Percentiles rank a stretch among this genome's conserved stretches.
Conservation (phyloP, 2,113 vertebrate genomes). For the Ia io region DNA sequence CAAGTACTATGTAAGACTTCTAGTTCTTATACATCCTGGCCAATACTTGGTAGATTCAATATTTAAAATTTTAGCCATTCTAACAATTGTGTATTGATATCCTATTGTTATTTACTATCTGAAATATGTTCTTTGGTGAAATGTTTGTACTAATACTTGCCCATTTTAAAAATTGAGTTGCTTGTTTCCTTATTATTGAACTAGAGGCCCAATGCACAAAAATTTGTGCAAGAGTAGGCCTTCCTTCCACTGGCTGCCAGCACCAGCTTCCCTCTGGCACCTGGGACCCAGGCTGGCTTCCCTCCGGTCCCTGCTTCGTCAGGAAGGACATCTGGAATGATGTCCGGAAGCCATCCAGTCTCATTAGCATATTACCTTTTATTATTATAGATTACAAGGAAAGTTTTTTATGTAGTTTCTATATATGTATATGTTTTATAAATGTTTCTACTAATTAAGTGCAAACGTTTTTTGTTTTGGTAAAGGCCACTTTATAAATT, state of each 20-base stretch:
- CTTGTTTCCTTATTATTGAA: not conserved
- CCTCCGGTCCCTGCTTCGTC: no score
- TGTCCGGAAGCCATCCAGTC: no score
- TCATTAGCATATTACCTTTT: no score
- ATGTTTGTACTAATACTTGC: not conserved
- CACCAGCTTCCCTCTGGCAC: no score
- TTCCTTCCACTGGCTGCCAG: no score
- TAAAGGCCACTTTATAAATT: not conserved
- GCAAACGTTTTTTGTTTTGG: not conserved
- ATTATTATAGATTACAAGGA: not conserved
- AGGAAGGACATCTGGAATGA: no score
- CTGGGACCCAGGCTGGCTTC: no score
- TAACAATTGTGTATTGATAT: no score
- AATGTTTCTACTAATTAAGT: not conserved
- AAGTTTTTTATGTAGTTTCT: not conserved
- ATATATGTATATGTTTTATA: not conserved
- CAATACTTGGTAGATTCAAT: not conserved
- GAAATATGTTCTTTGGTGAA: slow-evolving; percentile 12
- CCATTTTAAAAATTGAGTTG: not conserved
- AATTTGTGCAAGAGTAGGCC: no score
- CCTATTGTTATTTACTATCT: not conserved
- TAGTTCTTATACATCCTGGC: not conserved
- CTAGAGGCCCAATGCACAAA: no score
- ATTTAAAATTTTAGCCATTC: not conserved
- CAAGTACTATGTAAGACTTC: not conserved